Percentiles rank a stretch among this genome's conserved stretches.
Conservation (phyloP, 2,888 invertebrate species). For the Machimus rusticus region DNA sequence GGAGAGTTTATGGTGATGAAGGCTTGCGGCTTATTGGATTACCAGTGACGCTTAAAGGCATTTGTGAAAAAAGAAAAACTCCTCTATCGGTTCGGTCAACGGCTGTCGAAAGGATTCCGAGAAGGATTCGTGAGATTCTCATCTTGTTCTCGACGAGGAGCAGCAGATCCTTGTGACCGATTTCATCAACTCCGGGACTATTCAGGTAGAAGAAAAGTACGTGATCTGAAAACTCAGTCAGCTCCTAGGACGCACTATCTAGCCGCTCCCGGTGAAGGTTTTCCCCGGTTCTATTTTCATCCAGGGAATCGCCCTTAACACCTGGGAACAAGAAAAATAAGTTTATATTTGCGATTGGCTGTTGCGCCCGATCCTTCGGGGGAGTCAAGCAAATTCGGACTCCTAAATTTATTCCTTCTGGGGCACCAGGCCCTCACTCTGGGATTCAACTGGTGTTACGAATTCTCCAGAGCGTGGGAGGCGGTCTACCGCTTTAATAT, state of each 20-base stretch:
- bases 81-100: not conserved
- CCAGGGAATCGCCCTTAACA: not conserved
- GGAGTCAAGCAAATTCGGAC: not conserved
- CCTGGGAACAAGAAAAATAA: not conserved
- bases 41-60: constrained; percentile 3
- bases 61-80: constrained; percentile 5
- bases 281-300: not conserved
- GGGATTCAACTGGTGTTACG: not conserved
- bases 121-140: not conserved
- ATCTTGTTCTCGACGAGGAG: not conserved
- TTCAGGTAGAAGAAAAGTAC: constrained; percentile 28
- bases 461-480: not conserved
- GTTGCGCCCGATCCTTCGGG: not conserved
- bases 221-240: not conserved
- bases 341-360: not conserved
- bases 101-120: not conserved
- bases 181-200: not conserved
- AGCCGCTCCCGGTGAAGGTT: not conserved
- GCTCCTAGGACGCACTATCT: not conserved
- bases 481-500: not conserved
- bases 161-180: not conserved
- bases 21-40: constrained; percentile 16
- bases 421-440: not conserved
- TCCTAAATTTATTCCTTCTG: not conserved
- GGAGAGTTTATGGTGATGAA: not conserved